These are phyloP conservation scores for Planiliza haematocheilus DNA, from an alignment of 2,113 vertebrate genomes.

Conservation along the genomic window DNA sequence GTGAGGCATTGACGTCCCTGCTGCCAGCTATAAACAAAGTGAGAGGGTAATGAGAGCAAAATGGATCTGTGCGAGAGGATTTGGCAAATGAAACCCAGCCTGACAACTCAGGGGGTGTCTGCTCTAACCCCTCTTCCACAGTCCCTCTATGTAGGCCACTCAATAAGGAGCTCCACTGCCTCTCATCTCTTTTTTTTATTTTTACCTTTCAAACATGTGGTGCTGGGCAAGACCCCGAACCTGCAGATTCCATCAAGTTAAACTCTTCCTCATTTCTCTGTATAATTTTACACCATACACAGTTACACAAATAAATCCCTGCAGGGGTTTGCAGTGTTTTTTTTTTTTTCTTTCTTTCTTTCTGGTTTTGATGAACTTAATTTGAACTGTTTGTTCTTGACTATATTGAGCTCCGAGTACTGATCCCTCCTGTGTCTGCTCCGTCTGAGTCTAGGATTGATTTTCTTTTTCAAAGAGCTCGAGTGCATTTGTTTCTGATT, in stretches of 20 bases:
- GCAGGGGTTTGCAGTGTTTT: too few species aligned
- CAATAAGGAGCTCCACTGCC: constrained; percentile 25
- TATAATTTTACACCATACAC: too few species aligned
- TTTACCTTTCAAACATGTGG: constrained; percentile 10
- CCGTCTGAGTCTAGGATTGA: background rate
- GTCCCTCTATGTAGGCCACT: constrained; percentile 41
- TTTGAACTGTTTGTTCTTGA: constrained; percentile 36
- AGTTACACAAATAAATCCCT: too few species aligned
- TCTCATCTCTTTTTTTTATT: too few species aligned
- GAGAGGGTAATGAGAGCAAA: constrained; percentile 50
- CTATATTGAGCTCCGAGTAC: constrained; percentile 16
- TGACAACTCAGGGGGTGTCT: constrained; percentile 31
- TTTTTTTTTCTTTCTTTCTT: too few species aligned
- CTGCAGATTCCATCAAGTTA: too few species aligned
- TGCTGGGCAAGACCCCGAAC: too few species aligned
- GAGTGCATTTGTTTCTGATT: background rate
- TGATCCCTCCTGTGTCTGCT: constrained; percentile 7
- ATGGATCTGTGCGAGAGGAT: constrained; percentile 56
- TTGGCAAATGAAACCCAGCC: constrained; percentile 37
- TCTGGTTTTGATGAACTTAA: constrained; percentile 25
- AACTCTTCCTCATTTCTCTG: too few species aligned
- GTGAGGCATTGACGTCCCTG: constrained; percentile 7
- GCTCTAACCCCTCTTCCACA: constrained; percentile 5
- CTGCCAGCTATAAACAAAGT: constrained; percentile 38
- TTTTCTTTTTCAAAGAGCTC: background rate